phyloP scores from a whole-genome alignment of 2,888 invertebrate genomes.

The Mythimna vitellina region DNA sequence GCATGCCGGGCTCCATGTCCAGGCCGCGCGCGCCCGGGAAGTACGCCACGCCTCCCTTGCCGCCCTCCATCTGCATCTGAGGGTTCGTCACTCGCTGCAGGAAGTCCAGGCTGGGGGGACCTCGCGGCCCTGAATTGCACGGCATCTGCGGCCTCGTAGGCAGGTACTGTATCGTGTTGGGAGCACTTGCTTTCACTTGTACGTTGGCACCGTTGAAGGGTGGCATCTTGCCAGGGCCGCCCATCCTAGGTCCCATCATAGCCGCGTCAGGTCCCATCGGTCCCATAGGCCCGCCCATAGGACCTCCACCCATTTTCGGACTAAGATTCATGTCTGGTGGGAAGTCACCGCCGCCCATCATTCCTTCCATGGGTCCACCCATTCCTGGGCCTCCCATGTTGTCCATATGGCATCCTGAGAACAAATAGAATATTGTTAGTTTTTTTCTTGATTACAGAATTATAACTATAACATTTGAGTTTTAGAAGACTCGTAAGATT shows the following conservation, averaged over 20 bases:
- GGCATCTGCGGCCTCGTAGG: constrained; percentile 97
- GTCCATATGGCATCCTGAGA: constrained; percentile 88
- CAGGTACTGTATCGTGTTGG: constrained; percentile 99
- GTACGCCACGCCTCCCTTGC: constrained; percentile 91
- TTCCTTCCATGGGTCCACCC: constrained; percentile 89
- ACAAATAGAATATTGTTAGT: neutral
- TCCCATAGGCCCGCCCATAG: constrained; percentile 89
- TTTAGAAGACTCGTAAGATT: neutral
- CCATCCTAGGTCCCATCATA: constrained; percentile 93
- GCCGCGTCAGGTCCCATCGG: constrained; percentile 89
- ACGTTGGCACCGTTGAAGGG: constrained; percentile 93
- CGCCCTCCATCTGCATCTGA: constrained; percentile 92
- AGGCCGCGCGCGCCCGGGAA: constrained; percentile 92
- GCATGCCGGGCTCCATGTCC: constrained; percentile 87
- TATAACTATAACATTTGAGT: neutral
- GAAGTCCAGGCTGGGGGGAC: constrained; percentile 97
- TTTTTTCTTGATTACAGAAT: neutral
- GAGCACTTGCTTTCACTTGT: constrained; percentile 98
- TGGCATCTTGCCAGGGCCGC: constrained; percentile 89
- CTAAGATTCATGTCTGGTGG: constrained; percentile 91
- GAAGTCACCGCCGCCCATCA: constrained; percentile 89
- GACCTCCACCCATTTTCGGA: constrained; percentile 92
- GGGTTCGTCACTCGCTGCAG: constrained; percentile 97
- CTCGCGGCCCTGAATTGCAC: constrained; percentile 93
- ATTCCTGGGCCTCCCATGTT: constrained; percentile 88